A percentile compares a stretch with the other conserved stretches of the same genome.
phyloP scores from a whole-genome alignment of 2,797 vertebrate species.

The Rhinophrynus dorsalis region DNA sequence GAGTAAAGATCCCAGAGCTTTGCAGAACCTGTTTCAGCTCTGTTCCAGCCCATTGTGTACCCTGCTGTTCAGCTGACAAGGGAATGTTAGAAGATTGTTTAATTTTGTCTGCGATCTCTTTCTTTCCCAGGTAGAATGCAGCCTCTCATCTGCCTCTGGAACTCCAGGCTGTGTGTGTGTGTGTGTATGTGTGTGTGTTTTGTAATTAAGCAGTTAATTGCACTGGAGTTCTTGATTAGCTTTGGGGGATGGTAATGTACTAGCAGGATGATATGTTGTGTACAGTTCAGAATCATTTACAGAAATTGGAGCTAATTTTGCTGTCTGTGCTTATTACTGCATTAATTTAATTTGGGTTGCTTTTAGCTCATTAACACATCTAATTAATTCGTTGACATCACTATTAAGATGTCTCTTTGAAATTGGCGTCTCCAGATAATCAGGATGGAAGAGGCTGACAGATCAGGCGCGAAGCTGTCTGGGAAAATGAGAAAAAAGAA shows the following conservation, averaged over 20 bases:
- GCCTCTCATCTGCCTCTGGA: conserved; percentile 58
- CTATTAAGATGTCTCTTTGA: conserved; percentile 99
- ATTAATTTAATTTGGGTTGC: conserved; percentile 99
- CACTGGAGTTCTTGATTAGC: conserved; percentile 98
- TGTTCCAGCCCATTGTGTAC: not conserved
- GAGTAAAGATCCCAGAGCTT: not conserved
- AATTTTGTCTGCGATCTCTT: conserved; percentile 56
- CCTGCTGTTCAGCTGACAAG: conserved; percentile 17
- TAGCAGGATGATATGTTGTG: conserved; percentile 97
- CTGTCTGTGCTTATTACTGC: conserved; percentile 99
- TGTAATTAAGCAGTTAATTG: conserved; percentile 99
- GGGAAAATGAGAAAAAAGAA: conserved; percentile 66
- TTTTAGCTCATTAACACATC: conserved; percentile 99
- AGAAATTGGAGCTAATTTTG: conserved; percentile 99
- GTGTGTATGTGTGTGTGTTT: conserved; percentile 59
- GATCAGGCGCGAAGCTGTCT: conserved; percentile 86
- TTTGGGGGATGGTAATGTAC: conserved; percentile 98
- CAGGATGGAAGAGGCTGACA: conserved; percentile 97
- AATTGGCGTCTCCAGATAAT: conserved; percentile 99
- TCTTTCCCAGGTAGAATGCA: conserved; percentile 45
- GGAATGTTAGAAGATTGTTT: not conserved
- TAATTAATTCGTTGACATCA: conserved; percentile 99
- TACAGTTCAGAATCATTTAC: conserved; percentile 99
- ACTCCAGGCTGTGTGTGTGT: conserved; percentile 54
- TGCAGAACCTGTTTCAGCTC: not conserved